Evolutionary conservation across 2,113 vertebrate species (phyloP), one percentile per base, ranked within the genome.

Genomic region (Galbula dea): DNA sequence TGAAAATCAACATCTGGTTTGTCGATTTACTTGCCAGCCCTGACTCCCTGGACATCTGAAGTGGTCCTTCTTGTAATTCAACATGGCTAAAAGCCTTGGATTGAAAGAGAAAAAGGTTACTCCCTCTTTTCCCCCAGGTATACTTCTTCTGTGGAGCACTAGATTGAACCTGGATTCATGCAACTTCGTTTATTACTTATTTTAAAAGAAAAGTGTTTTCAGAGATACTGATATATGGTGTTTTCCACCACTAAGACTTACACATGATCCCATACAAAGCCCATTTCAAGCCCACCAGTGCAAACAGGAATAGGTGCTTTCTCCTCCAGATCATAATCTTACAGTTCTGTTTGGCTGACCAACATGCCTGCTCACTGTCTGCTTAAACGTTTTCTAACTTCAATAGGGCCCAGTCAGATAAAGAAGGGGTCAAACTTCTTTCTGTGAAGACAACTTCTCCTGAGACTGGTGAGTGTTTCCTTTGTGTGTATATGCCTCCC

Each of bases 391-490:
- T 65, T 89, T 86, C 91, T 82, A 63, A 48, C 32, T 87, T 86
- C 52, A 93, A 96, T 73, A 98, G 98, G 84, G 83, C 95, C 52
- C 97, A 97, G 46, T 96, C 97, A 3, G 97, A 98, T 68, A 98
- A 98, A 94, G 98, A 98, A 90, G 98, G 97, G 57, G 98, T 98
- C 86, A 98, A 98, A 89, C 97, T 98, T 84, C 97, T 98, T 93
- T 98, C 98, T 39, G 97, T 98, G 78, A 98, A 98, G 94, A 97
- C 98, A 62, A 96, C 98, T 74, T 96, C 97, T 95, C 19, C 96
- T 20, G 98, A 98, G 88, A 86, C 95, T 84, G 98, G 98, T 98
- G 96, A 97, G 98, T 85, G 49, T 62, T 82, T 46, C 36, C 17
- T 29, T 37, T 75, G 15, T 46, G 24, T 69, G 20, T 58, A 10